Conservation (phyloP, 2,888 invertebrate genomes). For the Harpagoxenus sublaevis region DNA sequence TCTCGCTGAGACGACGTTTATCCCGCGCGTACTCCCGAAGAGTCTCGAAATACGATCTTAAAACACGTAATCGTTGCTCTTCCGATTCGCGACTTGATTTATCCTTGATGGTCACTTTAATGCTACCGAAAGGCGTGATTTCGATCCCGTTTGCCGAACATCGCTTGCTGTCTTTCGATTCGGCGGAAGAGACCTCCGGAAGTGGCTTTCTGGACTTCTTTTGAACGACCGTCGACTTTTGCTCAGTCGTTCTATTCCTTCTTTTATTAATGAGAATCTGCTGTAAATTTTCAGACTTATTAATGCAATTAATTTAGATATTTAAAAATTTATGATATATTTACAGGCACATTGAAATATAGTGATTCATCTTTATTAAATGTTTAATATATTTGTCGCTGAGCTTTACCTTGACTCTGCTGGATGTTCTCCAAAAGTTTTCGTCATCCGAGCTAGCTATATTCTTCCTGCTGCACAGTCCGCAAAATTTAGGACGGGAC, state of each 20-base stretch:
- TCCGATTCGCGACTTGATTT: constrained; percentile 70
- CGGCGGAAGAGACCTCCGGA: neutral
- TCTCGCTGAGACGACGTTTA: constrained; percentile 73
- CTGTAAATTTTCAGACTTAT: constrained; percentile 12
- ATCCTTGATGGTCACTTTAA: constrained; percentile 81
- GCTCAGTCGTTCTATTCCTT: neutral
- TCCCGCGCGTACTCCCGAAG: constrained; percentile 72
- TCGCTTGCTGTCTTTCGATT: neutral
- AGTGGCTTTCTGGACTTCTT: constrained; percentile 10
- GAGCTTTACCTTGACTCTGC: constrained; percentile 64
- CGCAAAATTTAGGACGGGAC: constrained; percentile 76
- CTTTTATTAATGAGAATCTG: neutral
- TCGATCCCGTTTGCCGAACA: constrained; percentile 32
- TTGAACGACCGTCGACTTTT: neutral
- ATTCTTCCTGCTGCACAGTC: constrained; percentile 69
- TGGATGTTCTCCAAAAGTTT: constrained; percentile 76
- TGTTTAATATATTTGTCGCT: neutral
- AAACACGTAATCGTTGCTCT: constrained; percentile 62
- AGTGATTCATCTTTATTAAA: constrained; percentile 8
- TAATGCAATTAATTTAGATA: neutral
- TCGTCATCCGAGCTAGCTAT: constrained; percentile 75
- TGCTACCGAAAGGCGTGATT: constrained; percentile 63
- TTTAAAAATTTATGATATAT: neutral
- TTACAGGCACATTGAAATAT: neutral
- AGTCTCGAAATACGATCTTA: constrained; percentile 73